phyloP scores from a whole-genome alignment of 2,113 vertebrate genomes.

The Hippocampus guttulatus region DNA sequence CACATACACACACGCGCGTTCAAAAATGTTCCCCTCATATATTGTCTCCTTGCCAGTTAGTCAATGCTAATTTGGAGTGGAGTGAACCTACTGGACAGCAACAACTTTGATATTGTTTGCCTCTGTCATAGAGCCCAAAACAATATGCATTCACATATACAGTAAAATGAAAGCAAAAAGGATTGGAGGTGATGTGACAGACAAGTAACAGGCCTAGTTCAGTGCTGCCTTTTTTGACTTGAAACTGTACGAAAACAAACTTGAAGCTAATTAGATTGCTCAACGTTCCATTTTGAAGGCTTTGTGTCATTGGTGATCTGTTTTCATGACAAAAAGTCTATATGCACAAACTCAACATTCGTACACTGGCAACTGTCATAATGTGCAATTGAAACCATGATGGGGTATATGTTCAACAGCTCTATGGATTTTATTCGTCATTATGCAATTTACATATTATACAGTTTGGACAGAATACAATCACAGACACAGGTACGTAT shows the following conservation, averaged over 20 bases:
- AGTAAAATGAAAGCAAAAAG: slow-evolving; percentile 1
- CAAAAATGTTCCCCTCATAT: background rate
- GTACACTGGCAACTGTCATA: no score
- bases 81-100: slow-evolving; percentile 10
- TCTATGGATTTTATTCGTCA: background rate
- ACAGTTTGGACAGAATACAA: background rate
- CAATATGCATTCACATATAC: background rate
- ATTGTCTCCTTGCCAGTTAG: slow-evolving; percentile 8
- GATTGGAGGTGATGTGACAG: slow-evolving; percentile 25
- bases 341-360: background rate
- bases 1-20: slow-evolving; percentile 1
- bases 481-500: background rate
- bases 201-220: slow-evolving; percentile 20
- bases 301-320: background rate
- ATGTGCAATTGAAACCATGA: background rate
- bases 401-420: background rate
- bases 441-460: background rate
- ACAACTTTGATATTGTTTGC: slow-evolving; percentile 18
- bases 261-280: background rate
- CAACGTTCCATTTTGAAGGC: background rate
- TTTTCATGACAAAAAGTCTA: background rate
- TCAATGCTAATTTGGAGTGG: slow-evolving; percentile 16
- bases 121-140: slow-evolving; percentile 23
- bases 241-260: slow-evolving; percentile 1
- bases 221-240: background rate